phyloP scores from a whole-genome alignment of 2,888 invertebrate species.

The Hirudinaria manillensis region DNA sequence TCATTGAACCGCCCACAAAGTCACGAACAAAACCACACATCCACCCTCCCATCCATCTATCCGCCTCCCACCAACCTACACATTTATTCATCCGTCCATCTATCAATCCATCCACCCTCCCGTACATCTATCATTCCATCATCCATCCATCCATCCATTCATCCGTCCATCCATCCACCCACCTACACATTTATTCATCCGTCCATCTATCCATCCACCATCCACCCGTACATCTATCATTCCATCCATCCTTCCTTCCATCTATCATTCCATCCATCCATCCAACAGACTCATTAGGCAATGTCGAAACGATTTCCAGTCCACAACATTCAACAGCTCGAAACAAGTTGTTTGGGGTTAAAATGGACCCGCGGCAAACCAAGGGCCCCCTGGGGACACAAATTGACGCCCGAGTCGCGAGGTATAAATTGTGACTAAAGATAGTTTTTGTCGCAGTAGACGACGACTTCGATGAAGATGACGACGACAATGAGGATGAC shows the following conservation, averaged over 20 bases:
- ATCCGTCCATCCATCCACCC: background rate
- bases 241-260: slow-evolving; percentile 1
- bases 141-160: background rate
- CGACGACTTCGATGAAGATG: too few relatives aligned
- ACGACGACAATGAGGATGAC: too few relatives aligned
- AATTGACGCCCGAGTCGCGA: too few relatives aligned
- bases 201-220: background rate
- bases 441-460: too few relatives aligned
- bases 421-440: too few relatives aligned
- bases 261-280: background rate
- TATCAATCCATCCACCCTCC: background rate
- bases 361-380: too few relatives aligned
- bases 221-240: background rate
- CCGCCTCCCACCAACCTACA: background rate
- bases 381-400: too few relatives aligned
- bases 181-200: background rate
- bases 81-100: slow-evolving; percentile 6
- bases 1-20: background rate
- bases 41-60: background rate
- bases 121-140: too few relatives aligned
- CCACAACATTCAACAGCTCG: too few relatives aligned
- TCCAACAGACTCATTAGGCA: too few relatives aligned
- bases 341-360: too few relatives aligned
- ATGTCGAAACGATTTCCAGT: too few relatives aligned
- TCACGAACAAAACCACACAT: background rate